Base-by-base conservation (phyloP, 1,140 invertebrate species). In the Anoplolepis gracilipes region DNA sequence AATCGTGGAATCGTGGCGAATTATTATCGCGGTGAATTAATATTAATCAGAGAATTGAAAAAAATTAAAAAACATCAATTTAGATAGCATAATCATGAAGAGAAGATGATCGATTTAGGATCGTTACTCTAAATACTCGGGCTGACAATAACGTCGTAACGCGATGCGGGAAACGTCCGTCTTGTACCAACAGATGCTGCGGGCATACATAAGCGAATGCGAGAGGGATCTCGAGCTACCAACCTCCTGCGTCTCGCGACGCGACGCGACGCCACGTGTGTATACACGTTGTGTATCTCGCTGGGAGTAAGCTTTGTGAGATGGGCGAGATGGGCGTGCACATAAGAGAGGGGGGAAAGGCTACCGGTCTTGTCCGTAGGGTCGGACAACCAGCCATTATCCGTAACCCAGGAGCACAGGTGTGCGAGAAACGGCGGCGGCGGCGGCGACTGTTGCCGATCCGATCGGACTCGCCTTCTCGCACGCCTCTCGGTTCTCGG, bases 181-280 rank as follows among this genome's bases (percentile, higher is more conserved):
- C 91, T 92, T 92, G 92, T 92, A 91, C 85, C 90, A 91, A 91
- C 92, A 92, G 91, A 92, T 92, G 92, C 91, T 92, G 87, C 84
- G 87, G 88, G 89, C 91, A 91, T 92, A 89, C 91, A 90, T 91
- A 92, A 92, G 88, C 89, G 85, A 76, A 79, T 55, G 73, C 46
- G 46, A 39, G 64, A 16, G 64, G 65, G 25, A 78, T 79, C 77
- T 75, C 76, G 64, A 85, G 84, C 85, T 79, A 72, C 87, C 81
- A 49, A 72, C 73, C 55, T 70, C 79, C 86, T 79, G 69, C 46
- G 81, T 57, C 33, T 65, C 57, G 62, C 55, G 69, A 64, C 70
- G 62, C 55, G 69, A 64, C 70, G 81, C 79, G 79, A 84, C 70
- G 69, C 57, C 81, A 84, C 70, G 67, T 62, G 81, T 75, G 72